Evolutionary conservation across 2,888 invertebrate species (phyloP), one percentile per base, ranked within the genome.

Genomic region (Shargacucullia verbasci): DNA sequence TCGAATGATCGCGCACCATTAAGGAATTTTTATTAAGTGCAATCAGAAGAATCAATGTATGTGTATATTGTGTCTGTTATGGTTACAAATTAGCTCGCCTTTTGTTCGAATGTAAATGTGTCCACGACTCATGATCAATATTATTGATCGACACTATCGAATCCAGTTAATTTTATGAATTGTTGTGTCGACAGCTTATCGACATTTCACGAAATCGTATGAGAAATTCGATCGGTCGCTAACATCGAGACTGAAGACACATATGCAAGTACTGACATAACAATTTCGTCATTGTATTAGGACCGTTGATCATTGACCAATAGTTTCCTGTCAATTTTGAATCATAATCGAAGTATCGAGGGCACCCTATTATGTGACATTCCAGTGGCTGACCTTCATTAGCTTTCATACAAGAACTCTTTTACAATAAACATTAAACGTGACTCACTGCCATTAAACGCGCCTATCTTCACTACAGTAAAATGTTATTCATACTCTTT

Each of bases 291-390:
- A 66, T 52, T 66, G 50, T 64, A 43, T 47, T 39, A 14, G n/a
- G 34, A 50, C 50, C 59, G 44, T 71, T 67, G 67, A 67, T 66
- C 53, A 49, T 39, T 40, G 46, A 48, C 53, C 52, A 56, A 39
- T 53, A 55, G 9, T 31, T 65, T 59, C 45, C 58, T 64, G 59
- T 63, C 67, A 70, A 67, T 58, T 58, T 59, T 56, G 71, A 76
- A 53, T 76, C 66, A 64, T 70, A 70, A 73, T 70, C 63, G 48
- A 70, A 59, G 58, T 58, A 75, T 70, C 65, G 55, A 55, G 61
- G 45, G 58, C 59, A 54, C 45, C 48, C 56, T 46, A 62, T 59
- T 60, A 71, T 65, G 39, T 53, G 49, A 65, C 65, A 76, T 59
- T 75, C 58, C 62, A 70, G 61, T 50, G 31, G 38, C 45, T 57